A percentile compares a stretch with the other conserved stretches of the same genome.
phyloP scores from a whole-genome alignment of 2,113 vertebrate species.

The Monopterus albus region DNA sequence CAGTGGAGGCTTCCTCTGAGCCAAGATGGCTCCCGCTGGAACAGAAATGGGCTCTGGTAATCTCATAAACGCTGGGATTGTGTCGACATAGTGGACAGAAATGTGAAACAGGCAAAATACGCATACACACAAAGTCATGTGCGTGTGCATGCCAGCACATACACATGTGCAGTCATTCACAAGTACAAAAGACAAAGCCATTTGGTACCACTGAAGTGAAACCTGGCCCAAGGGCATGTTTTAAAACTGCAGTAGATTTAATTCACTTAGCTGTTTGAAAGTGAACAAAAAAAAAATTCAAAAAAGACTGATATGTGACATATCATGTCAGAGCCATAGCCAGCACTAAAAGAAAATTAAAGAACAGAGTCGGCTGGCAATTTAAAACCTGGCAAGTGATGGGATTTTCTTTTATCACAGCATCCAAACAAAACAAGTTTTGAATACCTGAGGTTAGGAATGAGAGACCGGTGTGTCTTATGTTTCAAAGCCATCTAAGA shows the following conservation, averaged over 20 bases:
- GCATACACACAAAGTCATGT: conserved; percentile 29
- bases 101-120: conserved; percentile 51
- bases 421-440: conserved; percentile 26
- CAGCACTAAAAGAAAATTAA: conserved; percentile 43
- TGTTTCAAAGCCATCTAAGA: background rate
- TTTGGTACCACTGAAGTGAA: conserved; percentile 67
- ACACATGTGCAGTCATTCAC: conserved; percentile 30
- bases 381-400: conserved; percentile 37
- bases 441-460: conserved; percentile 31
- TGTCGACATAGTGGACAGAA: conserved; percentile 67
- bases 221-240: conserved; percentile 61
- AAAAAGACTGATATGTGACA: conserved; percentile 44
- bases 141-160: background rate
- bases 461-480: background rate
- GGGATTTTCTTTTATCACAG: conserved; percentile 41
- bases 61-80: conserved; percentile 81
- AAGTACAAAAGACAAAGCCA: conserved; percentile 53
- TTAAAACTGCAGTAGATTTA: conserved; percentile 68
- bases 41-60: conserved; percentile 81
- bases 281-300: conserved; percentile 29
- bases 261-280: conserved; percentile 74
- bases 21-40: conserved; percentile 82
- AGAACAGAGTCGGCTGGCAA: conserved; percentile 23
- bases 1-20: conserved; percentile 77
- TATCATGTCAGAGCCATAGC: conserved; percentile 47